Conservation (phyloP, 1,140 invertebrate genomes). For the Drosophila mayri region DNA sequence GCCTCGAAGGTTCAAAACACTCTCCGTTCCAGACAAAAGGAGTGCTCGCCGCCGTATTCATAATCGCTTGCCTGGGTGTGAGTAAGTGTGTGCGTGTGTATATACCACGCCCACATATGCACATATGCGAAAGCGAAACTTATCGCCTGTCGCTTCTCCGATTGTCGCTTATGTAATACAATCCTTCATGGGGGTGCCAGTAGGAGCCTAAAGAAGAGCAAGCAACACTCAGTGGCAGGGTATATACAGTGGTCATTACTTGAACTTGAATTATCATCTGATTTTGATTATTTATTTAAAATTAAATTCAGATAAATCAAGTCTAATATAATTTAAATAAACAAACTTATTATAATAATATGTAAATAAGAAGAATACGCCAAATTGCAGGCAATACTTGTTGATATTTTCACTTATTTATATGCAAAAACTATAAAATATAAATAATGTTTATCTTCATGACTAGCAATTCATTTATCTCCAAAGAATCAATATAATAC, state of each 20-base stretch:
- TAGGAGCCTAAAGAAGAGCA: neutral
- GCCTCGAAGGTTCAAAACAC: constrained; percentile 77
- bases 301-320: no score
- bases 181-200: constrained; percentile 61
- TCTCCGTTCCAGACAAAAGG: constrained; percentile 52
- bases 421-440: neutral
- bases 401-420: neutral
- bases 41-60: constrained; percentile 44
- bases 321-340: no score
- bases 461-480: neutral
- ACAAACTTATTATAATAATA: no score
- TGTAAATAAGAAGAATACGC: neutral
- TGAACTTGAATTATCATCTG: neutral
- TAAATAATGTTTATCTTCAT: neutral
- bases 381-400: neutral
- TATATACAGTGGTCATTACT: constrained; percentile 35
- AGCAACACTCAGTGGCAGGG: constrained; percentile 2
- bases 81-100: constrained; percentile 4
- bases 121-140: constrained; percentile 55
- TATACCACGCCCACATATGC: constrained; percentile 55
- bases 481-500: no score
- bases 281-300: no score
- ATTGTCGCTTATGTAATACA: constrained; percentile 71
- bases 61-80: constrained; percentile 20
- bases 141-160: constrained; percentile 53